A percentile compares a stretch with the other conserved stretches of the same genome.
These are phyloP conservation scores for Tolmerus cingulatus DNA, from an alignment of 2,888 invertebrate genomes.

Conservation along the genomic window DNA sequence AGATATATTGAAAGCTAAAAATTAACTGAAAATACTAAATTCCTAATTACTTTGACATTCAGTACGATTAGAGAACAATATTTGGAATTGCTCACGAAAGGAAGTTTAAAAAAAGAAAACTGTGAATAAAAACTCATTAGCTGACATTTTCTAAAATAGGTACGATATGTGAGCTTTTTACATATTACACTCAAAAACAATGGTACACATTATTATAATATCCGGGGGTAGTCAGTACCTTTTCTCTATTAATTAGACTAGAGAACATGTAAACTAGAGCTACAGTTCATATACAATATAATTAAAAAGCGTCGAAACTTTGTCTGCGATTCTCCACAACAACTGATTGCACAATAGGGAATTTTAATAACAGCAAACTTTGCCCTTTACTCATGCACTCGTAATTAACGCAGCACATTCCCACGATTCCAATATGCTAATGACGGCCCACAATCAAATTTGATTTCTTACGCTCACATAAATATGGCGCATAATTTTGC, in stretches of 20 bases:
- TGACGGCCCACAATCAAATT: background rate
- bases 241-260: background rate
- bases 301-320: background rate
- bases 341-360: background rate
- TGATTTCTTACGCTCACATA: background rate
- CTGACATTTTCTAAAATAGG: too few relatives aligned
- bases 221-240: background rate
- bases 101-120: too few relatives aligned
- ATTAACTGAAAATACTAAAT: too few relatives aligned
- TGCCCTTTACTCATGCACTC: background rate
- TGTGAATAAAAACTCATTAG: too few relatives aligned
- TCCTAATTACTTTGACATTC: too few relatives aligned
- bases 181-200: background rate
- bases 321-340: background rate
- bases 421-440: conserved; percentile 4
- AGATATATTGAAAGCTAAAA: too few relatives aligned
- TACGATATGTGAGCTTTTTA: too few relatives aligned
- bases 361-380: background rate
- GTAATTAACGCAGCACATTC: background rate
- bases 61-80: too few relatives aligned
- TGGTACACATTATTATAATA: background rate
- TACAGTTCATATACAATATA: background rate
- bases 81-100: too few relatives aligned
- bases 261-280: background rate
- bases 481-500: background rate